phyloP scores from a whole-genome alignment of 2,888 invertebrate genomes.

The Cyclophora albipunctata region DNA sequence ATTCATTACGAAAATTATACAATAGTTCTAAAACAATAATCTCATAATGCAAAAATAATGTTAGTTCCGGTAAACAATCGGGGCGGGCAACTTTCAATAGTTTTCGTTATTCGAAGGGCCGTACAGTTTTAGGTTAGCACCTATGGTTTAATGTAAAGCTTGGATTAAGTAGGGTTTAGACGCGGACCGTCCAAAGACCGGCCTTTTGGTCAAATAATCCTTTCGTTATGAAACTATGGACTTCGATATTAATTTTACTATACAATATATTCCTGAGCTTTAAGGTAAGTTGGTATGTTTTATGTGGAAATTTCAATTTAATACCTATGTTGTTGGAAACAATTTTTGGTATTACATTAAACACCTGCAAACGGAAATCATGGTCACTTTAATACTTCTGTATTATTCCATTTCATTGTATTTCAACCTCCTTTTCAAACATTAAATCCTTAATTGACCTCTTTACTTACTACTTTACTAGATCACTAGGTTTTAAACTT shows the following conservation, averaged over 20 bases:
- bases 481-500: no score
- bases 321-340: no score
- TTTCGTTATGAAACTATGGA: conserved; percentile 48
- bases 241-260: conserved; percentile 34
- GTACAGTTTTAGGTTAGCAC: conserved; percentile 51
- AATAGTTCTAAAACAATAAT: conserved; percentile 33
- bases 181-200: conserved; percentile 36
- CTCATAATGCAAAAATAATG: conserved; percentile 48
- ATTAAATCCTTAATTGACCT: no score
- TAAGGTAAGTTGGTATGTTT: conserved; percentile 14
- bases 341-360: no score
- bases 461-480: no score
- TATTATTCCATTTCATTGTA: no score
- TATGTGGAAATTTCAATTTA: no score
- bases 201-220: conserved; percentile 65
- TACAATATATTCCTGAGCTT: conserved; percentile 1
- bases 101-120: conserved; percentile 29
- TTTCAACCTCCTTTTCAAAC: no score
- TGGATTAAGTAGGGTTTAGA: conserved; percentile 70
- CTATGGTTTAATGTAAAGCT: conserved; percentile 63
- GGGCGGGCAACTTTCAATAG: conserved; percentile 52
- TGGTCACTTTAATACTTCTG: no score
- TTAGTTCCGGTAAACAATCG: not conserved
- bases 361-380: no score
- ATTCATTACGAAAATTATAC: no score